Evolutionary conservation across 2,797 vertebrate species (phyloP), one percentile per base, ranked within the genome.

Genomic region (Paedocypris micromegethes): DNA sequence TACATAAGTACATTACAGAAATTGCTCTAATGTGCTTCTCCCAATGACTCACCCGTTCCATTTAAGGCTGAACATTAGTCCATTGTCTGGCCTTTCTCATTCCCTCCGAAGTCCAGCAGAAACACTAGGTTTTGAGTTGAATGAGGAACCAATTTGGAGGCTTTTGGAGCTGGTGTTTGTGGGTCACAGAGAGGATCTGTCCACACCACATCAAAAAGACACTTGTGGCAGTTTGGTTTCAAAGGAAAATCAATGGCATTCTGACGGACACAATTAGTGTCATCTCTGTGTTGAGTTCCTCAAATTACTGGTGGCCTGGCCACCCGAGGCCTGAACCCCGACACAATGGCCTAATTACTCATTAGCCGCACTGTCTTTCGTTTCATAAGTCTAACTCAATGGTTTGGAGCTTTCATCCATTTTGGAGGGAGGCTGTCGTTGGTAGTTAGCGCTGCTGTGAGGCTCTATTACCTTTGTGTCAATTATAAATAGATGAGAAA

Each of bases 201-300:
- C 87, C 78, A 79, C 62, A 74, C 80, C 82, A 83, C 80, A 72
- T 87, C 84, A 87, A 81, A 75, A 49, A 79, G 81, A 78, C 81
- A 83, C 79, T 84, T 82, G 77, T 77, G 62, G 73, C 55, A 75
- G 78, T 83, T 84, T 82, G 82, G 82, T 83, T 88, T 83, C 68
- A 82, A 85, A 85, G 79, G 83, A 84, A 87, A 88, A 87, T 87
- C 78, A 70, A 80, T 79, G 75, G 70, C 66, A 45, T 72, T 79
- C 81, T 74, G 80, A 87, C 84, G 82, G 83, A 82, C 75, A 72
- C 77, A 84, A 83, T 84, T 86, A 84, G 84, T 88, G 86, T 87
- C 86, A 87, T 76, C 84, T 80, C 78, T 78, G 75, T 81, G 77
- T 85, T 81, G 70, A 79, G 77, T 84, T 83, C 75, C 80, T 82